A percentile compares a stretch with the other conserved stretches of the same genome.
These are phyloP conservation scores for Loripinus fragilis DNA, from an alignment of 2,888 invertebrate species.

Conservation along the genomic window DNA sequence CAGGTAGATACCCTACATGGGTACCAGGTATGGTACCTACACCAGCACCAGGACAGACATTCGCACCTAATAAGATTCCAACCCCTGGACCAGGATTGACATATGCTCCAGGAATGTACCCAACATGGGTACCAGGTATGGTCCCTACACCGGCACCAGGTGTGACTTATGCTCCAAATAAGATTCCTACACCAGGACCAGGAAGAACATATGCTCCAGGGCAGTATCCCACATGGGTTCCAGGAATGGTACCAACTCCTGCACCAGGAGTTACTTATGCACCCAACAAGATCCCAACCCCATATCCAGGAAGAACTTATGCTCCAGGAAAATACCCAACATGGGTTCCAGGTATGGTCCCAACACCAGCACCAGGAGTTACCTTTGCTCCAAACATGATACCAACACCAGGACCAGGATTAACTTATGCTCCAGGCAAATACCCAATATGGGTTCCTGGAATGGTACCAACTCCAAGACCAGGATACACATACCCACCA, in stretches of 20 bases:
- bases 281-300: slow-evolving; percentile 55
- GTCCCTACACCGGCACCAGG: slow-evolving; percentile 63
- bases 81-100: slow-evolving; percentile 52
- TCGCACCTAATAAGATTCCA: slow-evolving; percentile 57
- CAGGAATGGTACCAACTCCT: slow-evolving; percentile 56
- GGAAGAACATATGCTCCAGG: slow-evolving; percentile 59
- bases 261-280: slow-evolving; percentile 56
- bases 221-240: slow-evolving; percentile 54
- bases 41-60: slow-evolving; percentile 58
- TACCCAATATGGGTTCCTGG: slow-evolving; percentile 55
- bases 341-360: slow-evolving; percentile 57
- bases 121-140: slow-evolving; percentile 59
- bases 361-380: slow-evolving; percentile 51
- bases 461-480: slow-evolving; percentile 50
- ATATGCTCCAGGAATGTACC: slow-evolving; percentile 57
- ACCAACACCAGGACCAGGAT: slow-evolving; percentile 47
- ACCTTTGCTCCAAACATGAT: slow-evolving; percentile 54
- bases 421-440: slow-evolving; percentile 50
- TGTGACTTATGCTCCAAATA: slow-evolving; percentile 50
- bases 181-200: slow-evolving; percentile 57
- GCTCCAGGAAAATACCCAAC: slow-evolving; percentile 56
- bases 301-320: slow-evolving; percentile 60
- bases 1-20: slow-evolving; percentile 53
- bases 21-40: slow-evolving; percentile 62
- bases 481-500: slow-evolving; percentile 51